Conservation (phyloP, 2,113 vertebrate species). For the Xenus cinereus region DNA sequence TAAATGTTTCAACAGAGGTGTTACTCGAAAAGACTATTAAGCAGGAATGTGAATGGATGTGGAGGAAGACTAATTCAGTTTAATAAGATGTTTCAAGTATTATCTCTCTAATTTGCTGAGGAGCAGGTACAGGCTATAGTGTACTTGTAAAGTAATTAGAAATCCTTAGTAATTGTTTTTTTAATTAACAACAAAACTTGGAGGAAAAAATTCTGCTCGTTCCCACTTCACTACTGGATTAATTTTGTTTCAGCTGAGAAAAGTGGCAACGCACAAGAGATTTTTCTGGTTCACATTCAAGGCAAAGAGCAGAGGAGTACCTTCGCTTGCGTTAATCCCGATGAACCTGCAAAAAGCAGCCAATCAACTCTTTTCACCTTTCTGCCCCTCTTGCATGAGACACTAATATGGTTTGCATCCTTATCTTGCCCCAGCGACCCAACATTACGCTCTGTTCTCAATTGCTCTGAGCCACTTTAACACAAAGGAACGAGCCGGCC, state of each 20-base stretch:
- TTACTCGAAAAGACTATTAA: constrained; percentile 52
- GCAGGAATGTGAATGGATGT: constrained; percentile 39
- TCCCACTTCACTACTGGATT: constrained; percentile 60
- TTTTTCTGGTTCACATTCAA: constrained; percentile 31
- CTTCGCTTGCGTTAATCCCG: neutral
- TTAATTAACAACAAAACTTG: constrained; percentile 75
- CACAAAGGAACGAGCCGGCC: neutral
- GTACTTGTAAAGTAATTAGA: constrained; percentile 73
- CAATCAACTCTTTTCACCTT: neutral
- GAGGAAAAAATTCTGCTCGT: neutral
- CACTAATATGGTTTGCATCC: neutral
- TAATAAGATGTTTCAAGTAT: constrained; percentile 66
- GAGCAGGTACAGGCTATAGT: constrained; percentile 50
- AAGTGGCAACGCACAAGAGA: constrained; percentile 26
- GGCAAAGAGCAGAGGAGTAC: neutral
- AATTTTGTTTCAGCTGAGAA: constrained; percentile 63
- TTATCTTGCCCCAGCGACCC: neutral
- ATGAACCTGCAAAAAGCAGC: neutral
- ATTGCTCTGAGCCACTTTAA: neutral
- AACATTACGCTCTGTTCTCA: neutral
- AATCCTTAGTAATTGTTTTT: constrained; percentile 69
- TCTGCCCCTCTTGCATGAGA: neutral
- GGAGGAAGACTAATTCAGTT: constrained; percentile 56
- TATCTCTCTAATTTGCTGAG: constrained; percentile 68
- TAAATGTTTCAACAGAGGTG: constrained; percentile 56